Conservation (phyloP, 2,113 vertebrate species). For the Petrocephalus microphthalmus region DNA sequence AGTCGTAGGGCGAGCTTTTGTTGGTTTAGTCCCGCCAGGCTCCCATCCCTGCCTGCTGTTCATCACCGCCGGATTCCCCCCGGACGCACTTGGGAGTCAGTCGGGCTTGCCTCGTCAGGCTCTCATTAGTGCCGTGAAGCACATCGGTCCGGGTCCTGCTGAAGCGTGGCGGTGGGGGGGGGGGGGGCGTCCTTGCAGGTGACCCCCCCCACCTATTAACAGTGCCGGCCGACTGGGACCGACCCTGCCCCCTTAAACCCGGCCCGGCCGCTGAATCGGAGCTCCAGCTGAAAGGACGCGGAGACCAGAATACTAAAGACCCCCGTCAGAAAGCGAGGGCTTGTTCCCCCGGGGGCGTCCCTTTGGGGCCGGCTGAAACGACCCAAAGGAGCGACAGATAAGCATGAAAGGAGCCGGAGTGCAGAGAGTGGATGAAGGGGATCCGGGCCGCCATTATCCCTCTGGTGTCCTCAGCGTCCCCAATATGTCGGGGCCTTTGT, state of each 20-base stretch:
- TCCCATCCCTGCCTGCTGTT: slow-evolving; percentile 1
- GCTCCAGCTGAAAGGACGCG: slow-evolving; percentile 24
- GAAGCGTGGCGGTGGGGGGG: background rate
- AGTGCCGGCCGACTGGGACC: slow-evolving; percentile 16
- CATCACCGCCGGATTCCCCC: slow-evolving; percentile 23
- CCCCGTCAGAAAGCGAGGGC: slow-evolving; percentile 22
- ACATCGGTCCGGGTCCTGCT: background rate
- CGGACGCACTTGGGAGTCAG: slow-evolving; percentile 18
- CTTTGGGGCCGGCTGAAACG: slow-evolving; percentile 16
- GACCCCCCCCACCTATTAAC: slow-evolving; percentile 10
- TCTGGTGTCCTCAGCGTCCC: background rate
- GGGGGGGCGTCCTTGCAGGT: background rate
- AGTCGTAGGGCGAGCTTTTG: slow-evolving; percentile 19
- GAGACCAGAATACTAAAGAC: slow-evolving; percentile 34
- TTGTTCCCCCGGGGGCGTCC: slow-evolving; percentile 26
- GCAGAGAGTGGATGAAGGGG: background rate
- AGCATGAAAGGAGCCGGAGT: slow-evolving; percentile 18
- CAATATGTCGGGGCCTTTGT: background rate
- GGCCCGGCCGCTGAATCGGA: background rate
- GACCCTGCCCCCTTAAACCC: slow-evolving; percentile 13
- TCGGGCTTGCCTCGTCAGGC: slow-evolving; percentile 43
- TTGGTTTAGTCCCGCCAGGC: slow-evolving; percentile 26
- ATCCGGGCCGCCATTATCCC: slow-evolving; percentile 28
- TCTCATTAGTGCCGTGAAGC: slow-evolving; percentile 29
- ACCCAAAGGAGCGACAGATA: slow-evolving; percentile 25